Evolutionary conservation across 2,888 invertebrate genomes (phyloP).

Genomic region (Ophion costatus): DNA sequence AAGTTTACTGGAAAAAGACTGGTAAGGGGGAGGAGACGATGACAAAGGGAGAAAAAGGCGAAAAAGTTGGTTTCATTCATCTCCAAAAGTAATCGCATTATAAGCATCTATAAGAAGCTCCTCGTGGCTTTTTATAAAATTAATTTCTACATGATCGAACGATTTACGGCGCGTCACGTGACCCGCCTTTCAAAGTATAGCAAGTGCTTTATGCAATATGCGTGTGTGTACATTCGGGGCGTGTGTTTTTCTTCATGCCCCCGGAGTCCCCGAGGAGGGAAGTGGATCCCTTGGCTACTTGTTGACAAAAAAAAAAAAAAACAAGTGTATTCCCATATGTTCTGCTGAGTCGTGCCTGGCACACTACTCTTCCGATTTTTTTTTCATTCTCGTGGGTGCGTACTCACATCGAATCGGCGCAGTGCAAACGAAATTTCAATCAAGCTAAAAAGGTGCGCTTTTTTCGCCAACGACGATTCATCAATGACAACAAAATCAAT

Average conservation of each 20-base stretch:
- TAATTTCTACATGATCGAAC: conserved; percentile 71
- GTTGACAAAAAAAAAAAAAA: conserved; percentile 38
- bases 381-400: neutral
- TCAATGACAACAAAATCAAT: conserved; percentile 1
- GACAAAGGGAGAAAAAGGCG: neutral
- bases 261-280: conserved; percentile 14
- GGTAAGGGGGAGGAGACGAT: neutral
- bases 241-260: conserved; percentile 16
- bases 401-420: conserved; percentile 3
- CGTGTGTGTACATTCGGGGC: conserved; percentile 44
- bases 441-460: neutral
- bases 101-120: conserved; percentile 64
- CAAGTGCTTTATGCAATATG: conserved; percentile 43
- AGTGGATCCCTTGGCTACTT: conserved; percentile 39
- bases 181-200: neutral
- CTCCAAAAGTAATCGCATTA: conserved; percentile 43
- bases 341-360: neutral
- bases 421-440: conserved; percentile 1
- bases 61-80: neutral
- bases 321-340: neutral
- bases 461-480: conserved; percentile 7
- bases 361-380: neutral
- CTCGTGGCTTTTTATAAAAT: conserved; percentile 75
- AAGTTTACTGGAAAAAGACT: neutral
- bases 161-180: conserved; percentile 30